Evolutionary conservation across 1,140 invertebrate species (phyloP), one percentile per base, ranked within the genome.

Genomic region (Dendrolimus kikuchii): DNA sequence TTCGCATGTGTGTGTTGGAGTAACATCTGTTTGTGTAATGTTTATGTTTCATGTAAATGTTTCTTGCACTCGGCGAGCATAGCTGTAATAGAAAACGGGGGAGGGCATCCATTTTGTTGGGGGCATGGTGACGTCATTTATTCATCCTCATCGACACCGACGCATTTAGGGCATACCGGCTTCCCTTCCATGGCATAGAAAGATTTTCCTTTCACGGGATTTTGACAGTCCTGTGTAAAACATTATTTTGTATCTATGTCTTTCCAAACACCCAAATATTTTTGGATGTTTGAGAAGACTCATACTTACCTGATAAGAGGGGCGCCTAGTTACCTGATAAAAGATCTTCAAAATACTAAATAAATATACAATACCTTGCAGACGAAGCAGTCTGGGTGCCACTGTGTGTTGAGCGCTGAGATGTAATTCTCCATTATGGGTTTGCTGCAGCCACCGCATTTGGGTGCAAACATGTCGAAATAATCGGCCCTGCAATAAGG

Each of bases 361-460:
- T 60, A 38, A 7, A 10, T 10, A 74, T 74, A 92, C 95, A 91
- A 92, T 23, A 99, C 98, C 94, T 97, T 94, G 92, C 99, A 99
- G 57, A 99, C 97, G 89, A 99, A 99, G 86, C 99, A 99, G 79
- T 99, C 96, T 7, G 98, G 96, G 90, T 99, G 99, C 98, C 98
- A 99, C 81, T 99, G 98, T 54, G 94, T 92, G 81, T 98, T 99
- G 46, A 99, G 88, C 7, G 98, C 98, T 2, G 97, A 98, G 74
- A 99, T 99, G 82, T 99, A 99, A 87, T 99, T 99, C 82, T 99
- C 97, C 92, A 97, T 98, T 67, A 99, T 99, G 47, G 99, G 95
- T 40, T 95, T 92, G 68, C 93, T 94, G 89, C 99, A 99, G 10
- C 97, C 97, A 9, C 96, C 97, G 88, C 98, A 99, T 83, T 99